These are phyloP conservation scores for Troides oblongomaculatus DNA, from an alignment of 2,888 invertebrate species.

Conservation along the genomic window DNA sequence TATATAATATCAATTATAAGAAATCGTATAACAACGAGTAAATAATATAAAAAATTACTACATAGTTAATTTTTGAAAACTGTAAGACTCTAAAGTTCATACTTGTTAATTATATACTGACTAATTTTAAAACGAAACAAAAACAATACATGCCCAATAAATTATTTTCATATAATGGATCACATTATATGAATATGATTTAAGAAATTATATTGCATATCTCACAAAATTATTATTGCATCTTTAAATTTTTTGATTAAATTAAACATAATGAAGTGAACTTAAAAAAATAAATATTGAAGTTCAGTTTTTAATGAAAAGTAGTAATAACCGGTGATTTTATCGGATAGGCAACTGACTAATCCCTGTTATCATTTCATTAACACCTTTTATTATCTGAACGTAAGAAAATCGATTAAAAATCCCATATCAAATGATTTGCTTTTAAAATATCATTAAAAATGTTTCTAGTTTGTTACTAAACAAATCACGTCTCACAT, in stretches of 20 bases:
- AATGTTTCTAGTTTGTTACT: too few relatives aligned
- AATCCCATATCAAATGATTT: background rate
- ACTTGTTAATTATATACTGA: background rate
- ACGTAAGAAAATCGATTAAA: slow-evolving; percentile 5
- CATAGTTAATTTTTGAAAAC: background rate
- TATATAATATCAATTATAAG: background rate
- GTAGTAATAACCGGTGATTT: background rate
- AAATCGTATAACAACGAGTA: background rate
- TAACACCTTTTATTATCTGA: slow-evolving; percentile 13
- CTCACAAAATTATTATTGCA: background rate
- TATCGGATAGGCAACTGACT: slow-evolving; percentile 5
- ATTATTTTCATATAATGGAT: background rate
- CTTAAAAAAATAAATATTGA: background rate
- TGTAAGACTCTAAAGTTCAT: background rate
- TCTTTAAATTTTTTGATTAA: too few relatives aligned
- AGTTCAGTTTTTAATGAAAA: background rate
- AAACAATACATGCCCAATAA: background rate
- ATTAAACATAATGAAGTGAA: background rate
- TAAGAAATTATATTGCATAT: background rate
- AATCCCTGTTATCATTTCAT: slow-evolving; percentile 8
- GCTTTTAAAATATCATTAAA: too few relatives aligned
- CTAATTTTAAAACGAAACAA: background rate
- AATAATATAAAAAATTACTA: background rate
- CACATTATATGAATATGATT: background rate
- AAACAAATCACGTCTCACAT: too few relatives aligned